A percentile compares a stretch with the other conserved stretches of the same genome.
phyloP scores from a whole-genome alignment of 1,140 invertebrate species.

The Helicoverpa armigera region DNA sequence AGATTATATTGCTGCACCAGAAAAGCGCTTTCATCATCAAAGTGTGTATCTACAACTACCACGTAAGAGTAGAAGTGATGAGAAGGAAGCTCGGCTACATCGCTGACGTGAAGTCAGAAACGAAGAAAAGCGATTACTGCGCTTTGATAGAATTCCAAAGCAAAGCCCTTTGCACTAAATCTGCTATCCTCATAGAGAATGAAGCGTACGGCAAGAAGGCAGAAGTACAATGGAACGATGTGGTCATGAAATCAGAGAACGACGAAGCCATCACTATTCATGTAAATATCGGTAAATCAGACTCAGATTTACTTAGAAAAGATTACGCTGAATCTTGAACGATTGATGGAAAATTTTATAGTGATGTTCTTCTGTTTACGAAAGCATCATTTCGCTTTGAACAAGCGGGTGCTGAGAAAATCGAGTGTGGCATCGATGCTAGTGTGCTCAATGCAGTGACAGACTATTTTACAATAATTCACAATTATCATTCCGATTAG shows the following conservation, averaged over 20 bases:
- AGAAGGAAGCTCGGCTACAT: conserved; percentile 77
- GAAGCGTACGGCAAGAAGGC: conserved; percentile 82
- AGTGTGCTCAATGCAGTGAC: conserved; percentile 19
- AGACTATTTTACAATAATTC: conserved; percentile 16
- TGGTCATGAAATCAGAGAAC: conserved; percentile 77
- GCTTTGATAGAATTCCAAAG: conserved; percentile 83
- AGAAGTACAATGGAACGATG: conserved; percentile 81
- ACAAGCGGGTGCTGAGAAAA: conserved; percentile 10
- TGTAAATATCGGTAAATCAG: conserved; percentile 79
- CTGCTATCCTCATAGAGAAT: conserved; percentile 80
- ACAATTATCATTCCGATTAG: conserved; percentile 50
- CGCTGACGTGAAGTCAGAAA: conserved; percentile 74
- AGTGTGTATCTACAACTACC: conserved; percentile 83
- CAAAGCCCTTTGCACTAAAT: conserved; percentile 79
- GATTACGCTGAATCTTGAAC: conserved; percentile 62
- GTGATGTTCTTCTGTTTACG: conserved; percentile 12
- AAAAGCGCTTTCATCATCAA: conserved; percentile 84
- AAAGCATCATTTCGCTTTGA: neutral
- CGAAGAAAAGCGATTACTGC: conserved; percentile 80
- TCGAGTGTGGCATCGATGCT: conserved; percentile 19
- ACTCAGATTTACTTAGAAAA: conserved; percentile 64
- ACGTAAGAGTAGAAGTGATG: conserved; percentile 81
- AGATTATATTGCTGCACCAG: conserved; percentile 78
- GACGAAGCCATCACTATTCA: conserved; percentile 83
- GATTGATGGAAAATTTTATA: neutral